Percentiles rank a stretch among this genome's conserved stretches.
Conservation (phyloP, 2,113 vertebrate genomes). For the Archilochus colubris region DNA sequence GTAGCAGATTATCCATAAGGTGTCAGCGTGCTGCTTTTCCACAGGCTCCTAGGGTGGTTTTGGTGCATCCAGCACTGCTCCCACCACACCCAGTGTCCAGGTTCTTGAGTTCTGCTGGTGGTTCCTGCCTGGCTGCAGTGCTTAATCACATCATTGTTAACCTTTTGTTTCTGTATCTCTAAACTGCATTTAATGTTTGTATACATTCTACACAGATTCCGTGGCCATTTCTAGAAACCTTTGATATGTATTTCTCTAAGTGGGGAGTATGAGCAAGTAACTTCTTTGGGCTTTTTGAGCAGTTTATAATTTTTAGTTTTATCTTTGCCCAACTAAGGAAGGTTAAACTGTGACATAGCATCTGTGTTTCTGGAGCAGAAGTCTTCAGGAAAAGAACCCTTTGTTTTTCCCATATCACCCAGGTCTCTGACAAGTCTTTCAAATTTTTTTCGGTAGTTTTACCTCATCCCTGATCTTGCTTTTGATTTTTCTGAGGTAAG, state of each 20-base stretch:
- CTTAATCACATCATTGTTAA: rapidly evolving
- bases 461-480: background rate
- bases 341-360: background rate
- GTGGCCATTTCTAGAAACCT: background rate
- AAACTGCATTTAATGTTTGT: background rate
- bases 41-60: rapidly evolving
- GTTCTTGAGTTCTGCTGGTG: rapidly evolving
- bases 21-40: background rate
- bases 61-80: background rate
- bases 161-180: background rate
- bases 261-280: background rate
- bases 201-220: background rate
- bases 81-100: rapidly evolving
- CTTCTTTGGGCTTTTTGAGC: background rate
- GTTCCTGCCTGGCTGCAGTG: background rate
- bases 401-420: background rate
- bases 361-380: background rate
- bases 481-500: background rate
- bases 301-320: background rate
- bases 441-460: background rate
- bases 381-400: background rate
- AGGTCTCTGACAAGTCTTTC: background rate
- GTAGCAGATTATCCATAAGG: background rate
- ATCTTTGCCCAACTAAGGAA: background rate
- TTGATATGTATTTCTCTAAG: rapidly evolving